Percentiles rank a stretch among this genome's conserved stretches.
Conservation (phyloP, 2,113 vertebrate species). For the Saguinus imperator region DNA sequence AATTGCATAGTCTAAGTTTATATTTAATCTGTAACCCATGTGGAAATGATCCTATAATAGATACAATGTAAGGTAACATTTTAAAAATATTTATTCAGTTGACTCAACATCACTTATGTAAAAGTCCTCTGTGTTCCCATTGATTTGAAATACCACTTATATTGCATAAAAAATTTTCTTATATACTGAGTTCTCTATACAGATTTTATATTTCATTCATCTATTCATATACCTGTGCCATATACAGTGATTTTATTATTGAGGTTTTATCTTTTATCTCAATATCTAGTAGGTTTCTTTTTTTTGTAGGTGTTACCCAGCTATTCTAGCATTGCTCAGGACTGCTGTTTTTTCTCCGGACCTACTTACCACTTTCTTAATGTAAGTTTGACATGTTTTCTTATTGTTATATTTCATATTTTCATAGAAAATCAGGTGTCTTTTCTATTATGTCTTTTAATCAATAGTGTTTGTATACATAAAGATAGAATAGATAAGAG, state of each 20-base stretch:
- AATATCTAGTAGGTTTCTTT: background rate
- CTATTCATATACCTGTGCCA: background rate
- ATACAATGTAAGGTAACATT: background rate
- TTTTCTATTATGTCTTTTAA: background rate
- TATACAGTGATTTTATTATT: background rate
- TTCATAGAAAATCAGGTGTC: background rate
- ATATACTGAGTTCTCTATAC: background rate
- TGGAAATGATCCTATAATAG: background rate
- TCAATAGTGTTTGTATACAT: background rate
- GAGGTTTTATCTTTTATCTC: background rate
- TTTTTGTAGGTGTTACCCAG: background rate
- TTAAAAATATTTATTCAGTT: background rate
- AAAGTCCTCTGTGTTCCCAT: background rate
- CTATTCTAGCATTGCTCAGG: background rate
- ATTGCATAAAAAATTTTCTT: background rate
- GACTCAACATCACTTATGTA: background rate
- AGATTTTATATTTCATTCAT: background rate
- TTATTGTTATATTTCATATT: background rate
- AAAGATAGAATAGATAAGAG: background rate
- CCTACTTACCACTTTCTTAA: background rate
- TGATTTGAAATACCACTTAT: background rate
- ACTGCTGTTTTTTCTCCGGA: background rate
- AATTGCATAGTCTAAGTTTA: background rate
- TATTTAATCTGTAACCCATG: background rate
- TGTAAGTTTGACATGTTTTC: background rate